phyloP scores from a whole-genome alignment of 2,888 invertebrate species.

The Stegana nigrithorax region DNA sequence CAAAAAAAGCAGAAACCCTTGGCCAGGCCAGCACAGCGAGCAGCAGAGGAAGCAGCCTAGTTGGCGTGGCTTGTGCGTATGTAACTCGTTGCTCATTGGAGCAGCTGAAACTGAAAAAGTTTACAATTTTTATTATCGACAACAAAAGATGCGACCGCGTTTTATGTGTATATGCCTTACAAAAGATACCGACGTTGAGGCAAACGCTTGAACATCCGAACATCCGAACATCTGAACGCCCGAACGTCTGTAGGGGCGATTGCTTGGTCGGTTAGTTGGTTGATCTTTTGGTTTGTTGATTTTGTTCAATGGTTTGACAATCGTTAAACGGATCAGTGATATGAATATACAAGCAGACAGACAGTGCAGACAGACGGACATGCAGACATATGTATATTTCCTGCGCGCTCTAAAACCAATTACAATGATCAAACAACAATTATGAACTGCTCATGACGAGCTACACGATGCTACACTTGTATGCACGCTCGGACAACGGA shows the following conservation, averaged over 20 bases:
- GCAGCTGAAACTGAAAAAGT: slow-evolving; percentile 37
- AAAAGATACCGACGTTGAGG: slow-evolving; percentile 16
- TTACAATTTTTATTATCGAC: slow-evolving; percentile 55
- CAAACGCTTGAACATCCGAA: slow-evolving; percentile 31
- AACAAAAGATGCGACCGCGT: slow-evolving; percentile 38
- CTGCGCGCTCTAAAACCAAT: slow-evolving; percentile 52
- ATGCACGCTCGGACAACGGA: slow-evolving; percentile 44
- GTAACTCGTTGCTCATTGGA: background rate
- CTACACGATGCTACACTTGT: background rate
- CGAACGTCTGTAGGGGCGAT: background rate
- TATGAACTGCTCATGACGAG: slow-evolving; percentile 38
- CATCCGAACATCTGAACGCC: slow-evolving; percentile 26
- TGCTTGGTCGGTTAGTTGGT: background rate
- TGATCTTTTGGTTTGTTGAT: background rate
- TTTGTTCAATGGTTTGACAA: slow-evolving; percentile 45
- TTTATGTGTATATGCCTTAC: slow-evolving; percentile 15
- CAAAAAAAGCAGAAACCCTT: background rate
- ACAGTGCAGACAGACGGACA: background rate
- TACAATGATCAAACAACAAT: slow-evolving; percentile 62
- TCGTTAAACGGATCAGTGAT: slow-evolving; percentile 57
- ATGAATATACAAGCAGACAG: slow-evolving; percentile 44
- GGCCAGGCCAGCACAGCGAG: background rate
- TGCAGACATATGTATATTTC: slow-evolving; percentile 42
- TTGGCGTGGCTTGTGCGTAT: no score
- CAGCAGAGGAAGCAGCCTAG: background rate